Evolutionary conservation across 2,888 invertebrate genomes (phyloP).

Genomic region (Arge pagana): DNA sequence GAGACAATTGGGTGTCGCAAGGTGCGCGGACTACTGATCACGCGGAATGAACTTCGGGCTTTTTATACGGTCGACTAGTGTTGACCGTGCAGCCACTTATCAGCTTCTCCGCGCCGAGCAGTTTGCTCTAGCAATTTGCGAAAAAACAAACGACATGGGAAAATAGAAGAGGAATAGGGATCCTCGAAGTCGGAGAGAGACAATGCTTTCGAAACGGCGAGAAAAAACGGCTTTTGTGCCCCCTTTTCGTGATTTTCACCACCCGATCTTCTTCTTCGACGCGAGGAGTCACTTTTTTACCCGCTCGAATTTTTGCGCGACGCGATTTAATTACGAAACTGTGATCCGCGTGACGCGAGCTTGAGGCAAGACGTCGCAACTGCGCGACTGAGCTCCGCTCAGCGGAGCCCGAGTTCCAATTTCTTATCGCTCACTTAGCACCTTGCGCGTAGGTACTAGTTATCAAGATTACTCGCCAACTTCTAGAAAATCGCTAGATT

Average conservation of each 20-base stretch:
- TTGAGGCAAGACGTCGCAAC: background rate
- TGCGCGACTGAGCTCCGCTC: background rate
- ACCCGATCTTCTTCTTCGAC: background rate
- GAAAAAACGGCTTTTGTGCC: background rate
- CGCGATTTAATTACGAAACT: too few species aligned
- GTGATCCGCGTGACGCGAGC: background rate
- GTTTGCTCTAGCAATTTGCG: conserved; percentile 46
- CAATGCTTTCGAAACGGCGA: too few species aligned
- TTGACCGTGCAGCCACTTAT: conserved; percentile 44
- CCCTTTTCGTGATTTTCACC: background rate
- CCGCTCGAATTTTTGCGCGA: too few species aligned
- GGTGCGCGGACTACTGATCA: conserved; percentile 29
- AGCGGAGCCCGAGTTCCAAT: conserved; percentile 24
- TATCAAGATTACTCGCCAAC: conserved; percentile 40
- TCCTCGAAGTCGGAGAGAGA: too few species aligned
- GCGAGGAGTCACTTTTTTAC: too few species aligned
- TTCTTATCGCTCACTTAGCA: conserved; percentile 30
- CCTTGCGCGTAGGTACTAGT: conserved; percentile 33
- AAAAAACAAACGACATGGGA: conserved; percentile 32
- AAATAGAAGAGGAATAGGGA: too few species aligned
- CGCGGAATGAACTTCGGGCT: conserved; percentile 21
- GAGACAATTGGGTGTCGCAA: too few species aligned
- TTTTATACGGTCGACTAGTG: conserved; percentile 33
- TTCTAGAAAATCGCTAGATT: conserved; percentile 39
- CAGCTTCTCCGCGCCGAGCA: conserved; percentile 39